phyloP scores from a whole-genome alignment of 2,797 vertebrate species.

The Sebastes variabilis region DNA sequence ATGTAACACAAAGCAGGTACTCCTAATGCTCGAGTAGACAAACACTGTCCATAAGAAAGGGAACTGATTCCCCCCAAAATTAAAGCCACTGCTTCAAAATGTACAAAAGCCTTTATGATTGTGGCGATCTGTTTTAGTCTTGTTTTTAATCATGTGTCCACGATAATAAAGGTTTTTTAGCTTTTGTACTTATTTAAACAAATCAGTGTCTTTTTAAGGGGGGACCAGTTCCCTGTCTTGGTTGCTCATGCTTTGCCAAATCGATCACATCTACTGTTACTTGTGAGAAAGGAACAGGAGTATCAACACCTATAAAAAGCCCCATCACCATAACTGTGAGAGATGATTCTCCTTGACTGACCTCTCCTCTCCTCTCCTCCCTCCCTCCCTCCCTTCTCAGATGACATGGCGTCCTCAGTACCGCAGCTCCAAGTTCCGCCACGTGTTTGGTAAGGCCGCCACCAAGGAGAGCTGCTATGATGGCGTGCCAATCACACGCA shows the following conservation, averaged over 20 bases:
- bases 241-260: neutral
- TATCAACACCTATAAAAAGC: constrained; percentile 15
- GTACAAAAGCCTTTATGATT: neutral
- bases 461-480: constrained; percentile 93
- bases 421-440: constrained; percentile 94
- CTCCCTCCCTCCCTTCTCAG: constrained; percentile 66
- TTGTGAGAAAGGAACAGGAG: neutral
- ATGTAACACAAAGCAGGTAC: neutral
- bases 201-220: neutral
- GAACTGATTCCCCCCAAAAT: neutral
- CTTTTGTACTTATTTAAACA: neutral
- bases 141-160: no score
- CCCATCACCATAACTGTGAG: neutral
- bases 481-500: constrained; percentile 90
- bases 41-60: neutral
- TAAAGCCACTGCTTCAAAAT: neutral
- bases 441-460: constrained; percentile 91
- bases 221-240: neutral
- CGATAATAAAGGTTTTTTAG: no score
- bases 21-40: neutral
- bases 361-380: neutral
- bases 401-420: constrained; percentile 96
- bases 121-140: neutral
- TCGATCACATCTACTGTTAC: neutral
- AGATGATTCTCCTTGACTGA: constrained; percentile 44